These are phyloP conservation scores for Aphidius ervi DNA, from an alignment of 1,140 invertebrate genomes.

Conservation along the genomic window DNA sequence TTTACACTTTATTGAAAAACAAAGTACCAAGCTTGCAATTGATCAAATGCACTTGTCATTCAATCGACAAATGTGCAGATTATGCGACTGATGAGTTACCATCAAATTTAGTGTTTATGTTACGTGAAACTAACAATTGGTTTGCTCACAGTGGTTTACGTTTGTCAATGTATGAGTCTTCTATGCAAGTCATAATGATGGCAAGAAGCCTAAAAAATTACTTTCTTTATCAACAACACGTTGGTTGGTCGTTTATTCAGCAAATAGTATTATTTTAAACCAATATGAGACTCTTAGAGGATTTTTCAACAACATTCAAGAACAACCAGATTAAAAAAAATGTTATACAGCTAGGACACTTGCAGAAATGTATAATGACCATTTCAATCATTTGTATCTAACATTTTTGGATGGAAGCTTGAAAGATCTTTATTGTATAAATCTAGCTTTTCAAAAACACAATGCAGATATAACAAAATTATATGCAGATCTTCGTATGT, in stretches of 20 bases:
- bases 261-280: conserved; percentile 34
- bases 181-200: not conserved
- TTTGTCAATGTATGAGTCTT: not conserved
- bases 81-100: conserved; percentile 30
- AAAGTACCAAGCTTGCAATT: conserved; percentile 24
- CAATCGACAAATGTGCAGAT: conserved; percentile 30
- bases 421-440: too few relatives aligned
- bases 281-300: conserved; percentile 43
- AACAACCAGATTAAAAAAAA: conserved; percentile 22
- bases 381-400: too few relatives aligned
- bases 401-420: too few relatives aligned
- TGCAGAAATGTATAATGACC: not conserved
- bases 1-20: conserved; percentile 27
- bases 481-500: too few relatives aligned
- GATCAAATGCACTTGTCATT: conserved; percentile 33
- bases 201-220: too few relatives aligned
- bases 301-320: conserved; percentile 26
- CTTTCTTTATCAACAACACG: too few relatives aligned
- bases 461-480: too few relatives aligned
- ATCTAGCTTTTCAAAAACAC: too few relatives aligned
- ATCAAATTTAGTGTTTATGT: conserved; percentile 1
- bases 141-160: conserved; percentile 3
- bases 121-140: conserved; percentile 6
- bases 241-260: conserved; percentile 12
- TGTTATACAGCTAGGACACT: conserved; percentile 29